Base-by-base conservation (phyloP, 2,797 vertebrate species). In the Danio tinwini region DNA sequence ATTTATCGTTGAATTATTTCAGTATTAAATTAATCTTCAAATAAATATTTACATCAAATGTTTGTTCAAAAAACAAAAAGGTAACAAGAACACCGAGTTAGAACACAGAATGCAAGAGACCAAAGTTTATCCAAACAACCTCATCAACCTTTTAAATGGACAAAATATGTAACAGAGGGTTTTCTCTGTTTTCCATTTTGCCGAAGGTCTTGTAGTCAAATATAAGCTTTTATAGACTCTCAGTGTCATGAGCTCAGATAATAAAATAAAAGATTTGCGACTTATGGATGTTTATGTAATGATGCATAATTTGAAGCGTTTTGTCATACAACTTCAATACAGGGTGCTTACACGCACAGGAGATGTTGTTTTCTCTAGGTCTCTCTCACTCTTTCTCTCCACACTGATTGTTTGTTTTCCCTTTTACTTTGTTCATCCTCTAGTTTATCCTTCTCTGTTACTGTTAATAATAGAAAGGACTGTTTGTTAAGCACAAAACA, bases 381-480 rank as follows among this genome's bases (percentile, higher is more conserved):
- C 16, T 17, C 39, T 14, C 12, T 74, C 12, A 0, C 6, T 63
- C 6, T n/a, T 44, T 56, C 17, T 47, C 47, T 49, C 10, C 29
- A 9, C 21, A 9, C 12, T 11, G 8, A 47, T 12, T 44, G 47
- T 76, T 58, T 77, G 75, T 13, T 49, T 68, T 68, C 52, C 29
- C 12, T 12, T 55, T 55, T 52, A 68, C 7, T 68, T n/a, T 14
- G 42, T 58, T 68, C 21, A 76, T 47, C 7, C 42, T 59, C 53
- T 47, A 58, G 63, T 68, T 68, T 55, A 55, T 42, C 50, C 19
- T 56, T 56, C 53, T 68, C 53, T 40, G 13, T 56, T 77, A 47
- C 42, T 13, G 53, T 47, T 77, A 55, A 14, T 77, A 68, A 68
- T 68, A 77, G 75, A 56, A 68, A 47, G 42, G 47, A n/a, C 16